Evolutionary conservation across 2,797 vertebrate species (phyloP), one percentile per base, ranked within the genome.

Genomic region (Taenioides sp.): DNA sequence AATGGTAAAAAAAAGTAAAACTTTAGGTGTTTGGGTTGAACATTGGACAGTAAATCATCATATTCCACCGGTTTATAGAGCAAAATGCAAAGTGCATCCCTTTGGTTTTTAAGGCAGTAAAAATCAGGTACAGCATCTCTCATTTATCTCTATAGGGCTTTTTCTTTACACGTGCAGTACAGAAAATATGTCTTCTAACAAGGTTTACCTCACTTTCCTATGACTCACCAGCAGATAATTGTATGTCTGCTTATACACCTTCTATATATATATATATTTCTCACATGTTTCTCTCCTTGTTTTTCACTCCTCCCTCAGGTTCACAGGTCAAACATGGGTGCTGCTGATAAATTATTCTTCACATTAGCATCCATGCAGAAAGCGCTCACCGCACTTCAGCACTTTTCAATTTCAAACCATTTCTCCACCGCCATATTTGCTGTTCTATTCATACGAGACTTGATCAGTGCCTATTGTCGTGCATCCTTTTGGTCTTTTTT

Each of bases 291-390:
- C 71, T 69, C 59, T 5, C 25, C 67, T 63, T 20, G 40, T 73
- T 11, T 31, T 76, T 79, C 68, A 80, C 7, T 52, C 60, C 31
- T 3, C 31, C 17, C 73, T 18, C 16, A 6, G 66, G 52, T 37
- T 27, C 65, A 66, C 18, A 66, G 65, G 79, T 81, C 79, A 82
- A 71, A 72, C 71, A 2, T 23, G 20, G 5, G 34, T n/a, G n/a
- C 65, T n/a, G n/a, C 65, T 78, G 82, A 74, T 76, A 79, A 80
- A 81, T 78, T 68, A 79, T 78, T 83, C 68, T 37, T 40, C 31
- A 64, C 61, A 20, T 75, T 84, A 71, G 37, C 60, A 73, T 57
- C 25, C 70, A 63, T 14, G 60, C 49, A 57, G 77, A 65, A 55
- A 58, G 17, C 59, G 25, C 31, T 80, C 61, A 11, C 5, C 5